These are phyloP conservation scores for Agrotis segetum DNA, from an alignment of 2,888 invertebrate species.

Conservation along the genomic window DNA sequence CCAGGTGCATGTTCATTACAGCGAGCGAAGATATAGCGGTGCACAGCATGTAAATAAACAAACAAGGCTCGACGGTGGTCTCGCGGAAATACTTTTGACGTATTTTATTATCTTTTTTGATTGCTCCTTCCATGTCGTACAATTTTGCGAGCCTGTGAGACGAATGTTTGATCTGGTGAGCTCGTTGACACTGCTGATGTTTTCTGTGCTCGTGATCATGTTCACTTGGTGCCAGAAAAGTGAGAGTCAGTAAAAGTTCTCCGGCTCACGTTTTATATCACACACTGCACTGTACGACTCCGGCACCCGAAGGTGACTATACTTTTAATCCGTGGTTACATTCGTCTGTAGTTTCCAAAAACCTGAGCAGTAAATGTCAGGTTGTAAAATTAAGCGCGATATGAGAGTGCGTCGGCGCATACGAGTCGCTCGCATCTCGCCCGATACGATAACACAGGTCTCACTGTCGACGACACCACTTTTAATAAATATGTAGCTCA, in stretches of 20 bases:
- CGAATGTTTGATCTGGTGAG: slow-evolving; percentile 83
- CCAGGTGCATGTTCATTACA: slow-evolving; percentile 90
- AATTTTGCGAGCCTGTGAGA: slow-evolving; percentile 76
- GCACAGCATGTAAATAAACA: slow-evolving; percentile 92
- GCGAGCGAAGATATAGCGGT: slow-evolving; percentile 92
- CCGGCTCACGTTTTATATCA: slow-evolving; percentile 68
- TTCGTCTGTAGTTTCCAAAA: slow-evolving; percentile 85
- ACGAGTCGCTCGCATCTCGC: slow-evolving; percentile 84
- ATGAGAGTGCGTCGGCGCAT: slow-evolving; percentile 80
- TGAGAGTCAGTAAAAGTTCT: slow-evolving; percentile 82
- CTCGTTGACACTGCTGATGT: slow-evolving; percentile 75
- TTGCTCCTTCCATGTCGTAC: slow-evolving; percentile 79
- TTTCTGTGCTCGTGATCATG: slow-evolving; percentile 81
- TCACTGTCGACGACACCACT: slow-evolving; percentile 81
- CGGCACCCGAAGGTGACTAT: slow-evolving; percentile 78
- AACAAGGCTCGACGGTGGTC: slow-evolving; percentile 92
- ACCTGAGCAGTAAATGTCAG: slow-evolving; percentile 85
- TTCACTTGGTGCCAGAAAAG: slow-evolving; percentile 70
- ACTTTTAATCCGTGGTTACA: slow-evolving; percentile 82
- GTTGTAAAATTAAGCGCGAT: slow-evolving; percentile 84
- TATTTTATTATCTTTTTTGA: slow-evolving; percentile 79
- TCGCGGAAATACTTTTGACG: slow-evolving; percentile 81
- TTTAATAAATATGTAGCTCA: slow-evolving; percentile 86
- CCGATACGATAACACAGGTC: slow-evolving; percentile 86
- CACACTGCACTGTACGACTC: slow-evolving; percentile 77